Evolutionary conservation across 2,113 vertebrate species (phyloP).

Genomic region (Aix galericulata): DNA sequence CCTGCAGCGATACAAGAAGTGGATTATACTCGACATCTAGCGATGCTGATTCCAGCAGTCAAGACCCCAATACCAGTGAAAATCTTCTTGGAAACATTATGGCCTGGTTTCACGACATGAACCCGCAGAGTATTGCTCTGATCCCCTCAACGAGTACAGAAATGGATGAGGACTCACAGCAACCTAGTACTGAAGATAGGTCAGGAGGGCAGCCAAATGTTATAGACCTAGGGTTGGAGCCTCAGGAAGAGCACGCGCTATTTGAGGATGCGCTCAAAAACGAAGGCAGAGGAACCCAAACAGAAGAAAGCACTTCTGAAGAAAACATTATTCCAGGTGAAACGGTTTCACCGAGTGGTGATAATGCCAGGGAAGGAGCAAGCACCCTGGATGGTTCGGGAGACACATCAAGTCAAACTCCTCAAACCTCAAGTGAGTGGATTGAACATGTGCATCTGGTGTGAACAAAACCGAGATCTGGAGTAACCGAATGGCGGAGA

Average conservation of each 20-base stretch:
- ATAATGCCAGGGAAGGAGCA: conserved; percentile 46
- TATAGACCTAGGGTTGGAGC: conserved; percentile 43
- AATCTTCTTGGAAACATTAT: conserved; percentile 98
- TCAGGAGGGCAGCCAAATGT: conserved; percentile 49
- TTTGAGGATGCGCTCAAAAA: conserved; percentile 78
- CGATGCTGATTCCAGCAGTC: conserved; percentile 77
- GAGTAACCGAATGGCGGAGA: background rate
- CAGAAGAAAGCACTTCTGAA: conserved; percentile 77
- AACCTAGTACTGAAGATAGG: conserved; percentile 54
- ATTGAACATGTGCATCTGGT: conserved; percentile 93
- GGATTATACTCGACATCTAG: conserved; percentile 78
- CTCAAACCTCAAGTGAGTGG: conserved; percentile 89
- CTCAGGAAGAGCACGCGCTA: conserved; percentile 71
- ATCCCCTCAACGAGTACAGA: conserved; percentile 86
- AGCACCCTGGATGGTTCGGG: conserved; percentile 69
- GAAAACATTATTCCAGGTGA: conserved; percentile 71
- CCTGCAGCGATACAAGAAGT: conserved; percentile 75
- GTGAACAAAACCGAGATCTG: conserved; percentile 63
- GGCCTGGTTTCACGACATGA: conserved; percentile 99
- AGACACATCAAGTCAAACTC: conserved; percentile 81
- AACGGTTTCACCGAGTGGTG: conserved; percentile 57
- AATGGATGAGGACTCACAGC: conserved; percentile 73
- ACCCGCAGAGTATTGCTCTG: conserved; percentile 93
- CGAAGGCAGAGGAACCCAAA: conserved; percentile 81
- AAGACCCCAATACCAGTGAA: conserved; percentile 83